Evolutionary conservation across 2,797 vertebrate species (phyloP).

Genomic region (Aratinga solstitialis): DNA sequence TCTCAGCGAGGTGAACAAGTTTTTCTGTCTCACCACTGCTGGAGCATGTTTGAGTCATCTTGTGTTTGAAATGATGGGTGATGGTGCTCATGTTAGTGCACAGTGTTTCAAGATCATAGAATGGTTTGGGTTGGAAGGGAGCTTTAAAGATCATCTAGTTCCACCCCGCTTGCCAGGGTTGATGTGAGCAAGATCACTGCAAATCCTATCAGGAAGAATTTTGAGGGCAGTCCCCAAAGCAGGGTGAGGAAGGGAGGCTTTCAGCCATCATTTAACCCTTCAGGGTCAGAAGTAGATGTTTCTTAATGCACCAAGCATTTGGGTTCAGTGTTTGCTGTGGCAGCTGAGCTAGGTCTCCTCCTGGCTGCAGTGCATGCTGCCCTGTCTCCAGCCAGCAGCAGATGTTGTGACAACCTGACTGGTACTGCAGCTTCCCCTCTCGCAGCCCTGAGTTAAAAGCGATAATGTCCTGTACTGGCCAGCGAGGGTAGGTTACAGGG

Average conservation of each 20-base stretch:
- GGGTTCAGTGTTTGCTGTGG: neutral
- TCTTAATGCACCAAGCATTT: no score
- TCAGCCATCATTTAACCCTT: neutral
- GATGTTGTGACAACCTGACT: neutral
- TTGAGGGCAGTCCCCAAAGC: neutral
- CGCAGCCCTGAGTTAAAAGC: neutral
- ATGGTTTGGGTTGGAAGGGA: neutral
- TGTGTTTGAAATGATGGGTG: rapidly evolving
- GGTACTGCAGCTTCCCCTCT: neutral
- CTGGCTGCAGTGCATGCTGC: no score
- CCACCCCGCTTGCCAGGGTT: neutral
- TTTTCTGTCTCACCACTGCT: neutral
- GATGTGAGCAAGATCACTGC: neutral
- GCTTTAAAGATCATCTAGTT: neutral
- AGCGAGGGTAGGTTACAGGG: neutral
- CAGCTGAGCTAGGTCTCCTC: neutral
- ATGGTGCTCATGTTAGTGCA: neutral
- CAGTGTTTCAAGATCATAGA: neutral
- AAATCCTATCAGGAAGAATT: neutral
- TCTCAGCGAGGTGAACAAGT: neutral
- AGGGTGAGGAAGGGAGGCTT: neutral
- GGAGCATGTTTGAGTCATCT: neutral
- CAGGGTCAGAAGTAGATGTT: neutral
- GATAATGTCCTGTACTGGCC: neutral
- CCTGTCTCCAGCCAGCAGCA: neutral